Evolutionary conservation across 2,888 invertebrate genomes (phyloP), one percentile per base, ranked within the genome.

Genomic region (Rutpela maculata): DNA sequence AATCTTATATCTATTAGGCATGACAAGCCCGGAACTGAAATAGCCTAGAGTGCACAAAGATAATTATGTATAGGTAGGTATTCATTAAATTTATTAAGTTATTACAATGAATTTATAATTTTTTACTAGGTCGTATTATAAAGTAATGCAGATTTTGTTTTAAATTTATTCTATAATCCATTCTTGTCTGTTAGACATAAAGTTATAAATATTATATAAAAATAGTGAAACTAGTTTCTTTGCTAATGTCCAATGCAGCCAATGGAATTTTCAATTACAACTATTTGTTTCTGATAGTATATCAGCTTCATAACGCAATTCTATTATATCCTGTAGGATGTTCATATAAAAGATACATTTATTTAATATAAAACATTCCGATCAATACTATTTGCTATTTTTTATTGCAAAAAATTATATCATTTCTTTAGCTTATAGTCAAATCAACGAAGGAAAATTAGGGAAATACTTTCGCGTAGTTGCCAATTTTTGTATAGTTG

Each of bases 21-120:
- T 75, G 78, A 73, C 75, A 72, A 65, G 69, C 71, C 68, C 72
- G 76, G 73, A 76, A 76, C 73, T 73, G 43, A 76, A 76, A 56
- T 55, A 43, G 63, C 71, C 70, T 70, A 50, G 22, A 63, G 63
- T 31, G 63, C 31, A 70, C 43, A 72, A 50, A 62, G 17, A 11
- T 26, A 26, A 50, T 72, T 72, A 72, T 63, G 26, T 18, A 55
- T 31, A 67, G 18, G 19, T 55, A 63, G 17, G 63, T 18, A 26
- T n/a, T 55, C 22, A 63, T 62, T 60, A 60, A 38, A 62, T 43
- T 71, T 59, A 38, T 70, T 15, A 38, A 31, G 35, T n/a, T 62
- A 62, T 60, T 65, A 38, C 19, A 59, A 59, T 26, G 59, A n/a
- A 10, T 19, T 15, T 19, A 59, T 19, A 11, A 38, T 11, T 35